Evolutionary conservation across 2,797 vertebrate species (phyloP).

Genomic region (Vespertilio murinus): DNA sequence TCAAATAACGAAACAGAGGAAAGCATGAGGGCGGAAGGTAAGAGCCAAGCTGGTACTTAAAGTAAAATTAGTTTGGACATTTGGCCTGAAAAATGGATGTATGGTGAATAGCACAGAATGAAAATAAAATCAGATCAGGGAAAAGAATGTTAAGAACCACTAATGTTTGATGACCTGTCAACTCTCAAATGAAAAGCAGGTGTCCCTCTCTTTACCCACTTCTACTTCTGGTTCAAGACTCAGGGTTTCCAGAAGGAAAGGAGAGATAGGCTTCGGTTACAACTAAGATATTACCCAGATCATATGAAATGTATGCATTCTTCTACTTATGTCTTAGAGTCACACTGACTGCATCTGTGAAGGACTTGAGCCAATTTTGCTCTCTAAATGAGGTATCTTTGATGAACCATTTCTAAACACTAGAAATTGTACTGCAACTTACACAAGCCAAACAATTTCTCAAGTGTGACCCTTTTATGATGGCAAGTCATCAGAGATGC

Average conservation of each 20-base stretch:
- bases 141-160: slow-evolving; percentile 44
- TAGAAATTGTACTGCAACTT: not conserved
- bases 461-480: not conserved
- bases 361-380: not conserved
- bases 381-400: slow-evolving; percentile 14
- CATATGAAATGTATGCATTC: not conserved
- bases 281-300: not conserved
- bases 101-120: not conserved
- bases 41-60: not conserved
- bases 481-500: not conserved
- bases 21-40: not conserved
- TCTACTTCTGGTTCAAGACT: not conserved
- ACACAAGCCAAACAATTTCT: not conserved
- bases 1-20: not conserved
- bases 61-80: not conserved
- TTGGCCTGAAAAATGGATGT: slow-evolving; percentile 19
- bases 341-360: not conserved
- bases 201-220: not conserved
- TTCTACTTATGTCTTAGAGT: slow-evolving; percentile 13
- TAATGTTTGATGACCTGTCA: slow-evolving; percentile 48
- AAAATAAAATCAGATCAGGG: slow-evolving; percentile 42
- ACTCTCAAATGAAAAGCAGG: slow-evolving; percentile 54
- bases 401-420: not conserved
- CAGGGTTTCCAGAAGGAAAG: not conserved
- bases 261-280: not conserved